These are phyloP conservation scores for Spondyliosoma cantharus DNA, from an alignment of 2,797 vertebrate species.

Conservation along the genomic window DNA sequence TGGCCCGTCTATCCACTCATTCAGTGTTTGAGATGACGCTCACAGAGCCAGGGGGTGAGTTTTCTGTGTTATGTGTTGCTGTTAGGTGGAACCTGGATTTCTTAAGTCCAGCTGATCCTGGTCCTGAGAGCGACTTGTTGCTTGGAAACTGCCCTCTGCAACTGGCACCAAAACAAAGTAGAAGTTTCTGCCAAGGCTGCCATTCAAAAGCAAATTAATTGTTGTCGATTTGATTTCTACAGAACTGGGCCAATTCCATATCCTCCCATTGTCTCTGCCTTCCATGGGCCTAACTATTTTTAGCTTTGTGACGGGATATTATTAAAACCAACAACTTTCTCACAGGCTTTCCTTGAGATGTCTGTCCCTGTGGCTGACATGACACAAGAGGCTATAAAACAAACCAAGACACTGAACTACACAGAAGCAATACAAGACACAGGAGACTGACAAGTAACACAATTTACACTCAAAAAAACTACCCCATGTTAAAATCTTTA, in stretches of 20 bases:
- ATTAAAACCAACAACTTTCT: slow-evolving; percentile 74
- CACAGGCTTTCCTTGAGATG: slow-evolving; percentile 42
- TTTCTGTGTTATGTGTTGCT: slow-evolving; percentile 8
- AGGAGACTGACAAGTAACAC: slow-evolving; percentile 19
- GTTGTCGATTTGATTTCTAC: slow-evolving; percentile 66
- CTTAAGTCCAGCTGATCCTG: slow-evolving; percentile 35
- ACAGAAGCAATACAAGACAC: slow-evolving; percentile 17
- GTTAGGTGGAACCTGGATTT: slow-evolving; percentile 32
- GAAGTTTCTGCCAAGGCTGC: slow-evolving; percentile 62
- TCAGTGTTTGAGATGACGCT: not conserved
- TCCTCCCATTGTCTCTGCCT: slow-evolving; percentile 77
- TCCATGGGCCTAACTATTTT: slow-evolving; percentile 72
- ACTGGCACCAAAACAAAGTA: slow-evolving; percentile 72
- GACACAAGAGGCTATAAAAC: slow-evolving; percentile 50
- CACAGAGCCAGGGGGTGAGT: not conserved
- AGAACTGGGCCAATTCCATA: slow-evolving; percentile 68
- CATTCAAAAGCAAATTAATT: slow-evolving; percentile 67
- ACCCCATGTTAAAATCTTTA: slow-evolving; percentile 7
- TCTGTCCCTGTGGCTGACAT: slow-evolving; percentile 24
- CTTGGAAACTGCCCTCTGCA: slow-evolving; percentile 49
- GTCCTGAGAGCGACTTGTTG: slow-evolving; percentile 37
- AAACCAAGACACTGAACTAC: slow-evolving; percentile 7
- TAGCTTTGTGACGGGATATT: slow-evolving; percentile 65
- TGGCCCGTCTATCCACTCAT: not conserved
- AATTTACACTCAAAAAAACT: slow-evolving; percentile 9